Evolutionary conservation across 2,797 vertebrate species (phyloP).

Genomic region (Eurystomus glaucurus): DNA sequence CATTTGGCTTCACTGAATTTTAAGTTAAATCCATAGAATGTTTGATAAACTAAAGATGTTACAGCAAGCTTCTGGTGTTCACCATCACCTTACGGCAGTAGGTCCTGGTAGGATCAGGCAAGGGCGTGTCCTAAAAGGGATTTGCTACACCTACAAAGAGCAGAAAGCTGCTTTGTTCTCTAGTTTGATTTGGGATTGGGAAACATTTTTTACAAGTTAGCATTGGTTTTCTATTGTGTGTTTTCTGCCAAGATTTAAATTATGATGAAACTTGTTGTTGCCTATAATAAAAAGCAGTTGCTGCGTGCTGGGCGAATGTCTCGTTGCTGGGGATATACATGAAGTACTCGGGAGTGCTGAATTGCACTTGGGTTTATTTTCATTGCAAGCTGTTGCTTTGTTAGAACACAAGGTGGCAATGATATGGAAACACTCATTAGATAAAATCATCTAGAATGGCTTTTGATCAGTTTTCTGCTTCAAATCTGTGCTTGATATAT

Average conservation of each 20-base stretch:
- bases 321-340: not conserved
- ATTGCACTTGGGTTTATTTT: not conserved
- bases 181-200: not conserved
- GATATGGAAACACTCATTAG: not conserved
- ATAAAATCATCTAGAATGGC: not conserved
- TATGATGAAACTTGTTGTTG: not conserved
- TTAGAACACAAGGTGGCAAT: not conserved
- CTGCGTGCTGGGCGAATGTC: not conserved
- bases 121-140: not conserved
- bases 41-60: slow-evolving; percentile 38
- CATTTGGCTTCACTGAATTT: slow-evolving; percentile 39
- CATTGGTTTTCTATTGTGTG: not conserved
- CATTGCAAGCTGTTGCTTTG: not conserved
- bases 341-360: not conserved
- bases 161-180: not conserved
- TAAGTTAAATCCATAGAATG: not conserved
- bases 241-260: slow-evolving; percentile 1
- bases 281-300: not conserved
- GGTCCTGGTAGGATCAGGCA: not conserved
- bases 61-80: not conserved
- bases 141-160: not conserved
- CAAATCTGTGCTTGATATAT: not conserved
- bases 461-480: slow-evolving; percentile 11
- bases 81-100: not conserved
- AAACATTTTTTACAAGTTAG: not conserved